phyloP scores from a whole-genome alignment of 2,888 invertebrate genomes.

The Scelioninae gen. 1 region DNA sequence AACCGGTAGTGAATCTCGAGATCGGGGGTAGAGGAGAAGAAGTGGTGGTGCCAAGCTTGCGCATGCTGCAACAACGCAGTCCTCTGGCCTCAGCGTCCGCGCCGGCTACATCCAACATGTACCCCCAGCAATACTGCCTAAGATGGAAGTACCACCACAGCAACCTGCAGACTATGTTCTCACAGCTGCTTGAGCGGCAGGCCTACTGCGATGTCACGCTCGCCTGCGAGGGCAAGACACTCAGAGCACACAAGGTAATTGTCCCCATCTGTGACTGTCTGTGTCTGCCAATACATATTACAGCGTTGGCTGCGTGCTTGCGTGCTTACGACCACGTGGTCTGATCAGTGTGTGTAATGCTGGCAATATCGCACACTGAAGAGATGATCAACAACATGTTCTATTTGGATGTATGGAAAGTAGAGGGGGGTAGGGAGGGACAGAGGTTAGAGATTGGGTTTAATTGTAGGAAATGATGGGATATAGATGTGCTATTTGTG shows the following conservation, averaged over 20 bases:
- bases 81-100: constrained; percentile 77
- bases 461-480: no score
- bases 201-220: constrained; percentile 95
- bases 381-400: no score
- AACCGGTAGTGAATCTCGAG: constrained; percentile 72
- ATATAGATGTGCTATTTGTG: no score
- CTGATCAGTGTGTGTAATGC: no score
- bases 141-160: constrained; percentile 97
- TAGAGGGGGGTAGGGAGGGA: no score
- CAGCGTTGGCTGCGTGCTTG: no score
- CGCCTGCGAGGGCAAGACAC: constrained; percentile 92
- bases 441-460: no score
- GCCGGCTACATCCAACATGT: constrained; percentile 85
- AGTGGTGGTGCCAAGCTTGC: constrained; percentile 71
- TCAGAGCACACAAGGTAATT: constrained; percentile 89
- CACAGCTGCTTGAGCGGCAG: constrained; percentile 93
- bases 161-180: constrained; percentile 95
- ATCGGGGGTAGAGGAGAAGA: constrained; percentile 69
- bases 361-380: no score
- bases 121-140: constrained; percentile 93
- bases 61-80: constrained; percentile 81
- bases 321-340: constrained; percentile 24
- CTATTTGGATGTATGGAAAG: no score
- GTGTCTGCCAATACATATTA: no score
- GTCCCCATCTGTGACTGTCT: not conserved